phyloP scores from a whole-genome alignment of 2,888 invertebrate genomes.

The Leucozona laternaria region DNA sequence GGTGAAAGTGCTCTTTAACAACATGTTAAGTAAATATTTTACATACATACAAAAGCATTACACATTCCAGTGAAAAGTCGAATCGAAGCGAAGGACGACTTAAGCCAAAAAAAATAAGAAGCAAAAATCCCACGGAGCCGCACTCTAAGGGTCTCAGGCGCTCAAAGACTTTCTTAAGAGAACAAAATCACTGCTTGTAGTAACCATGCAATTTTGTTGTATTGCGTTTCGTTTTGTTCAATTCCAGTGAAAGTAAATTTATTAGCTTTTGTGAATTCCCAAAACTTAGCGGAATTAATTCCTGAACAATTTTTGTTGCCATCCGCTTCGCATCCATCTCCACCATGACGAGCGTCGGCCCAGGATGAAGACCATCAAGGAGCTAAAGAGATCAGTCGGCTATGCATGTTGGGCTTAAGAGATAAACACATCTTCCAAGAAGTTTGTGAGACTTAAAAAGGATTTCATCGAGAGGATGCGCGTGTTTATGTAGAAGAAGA shows the following conservation, averaged over 20 bases:
- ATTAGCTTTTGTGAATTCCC: constrained; percentile 43
- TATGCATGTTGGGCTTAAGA: constrained; percentile 52
- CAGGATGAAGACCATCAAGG: neutral
- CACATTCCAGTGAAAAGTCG: neutral
- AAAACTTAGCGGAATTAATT: constrained; percentile 32
- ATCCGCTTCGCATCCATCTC: neutral
- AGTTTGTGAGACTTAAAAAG: constrained; percentile 36
- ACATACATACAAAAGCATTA: constrained; percentile 21
- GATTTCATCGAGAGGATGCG: constrained; percentile 19
- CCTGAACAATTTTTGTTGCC: neutral
- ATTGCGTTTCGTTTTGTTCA: neutral
- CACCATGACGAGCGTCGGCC: too few species aligned
- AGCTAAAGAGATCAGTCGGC: constrained; percentile 50
- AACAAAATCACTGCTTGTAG: constrained; percentile 25
- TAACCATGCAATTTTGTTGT: constrained; percentile 35
- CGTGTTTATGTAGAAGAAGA: neutral
- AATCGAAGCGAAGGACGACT: neutral
- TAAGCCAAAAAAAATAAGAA: neutral
- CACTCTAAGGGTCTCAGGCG: neutral
- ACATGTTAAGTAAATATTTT: constrained; percentile 58
- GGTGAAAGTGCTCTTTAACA: constrained; percentile 40
- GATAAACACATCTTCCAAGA: constrained; percentile 53
- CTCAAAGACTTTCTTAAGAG: neutral
- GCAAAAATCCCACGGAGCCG: neutral
- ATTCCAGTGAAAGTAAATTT: constrained; percentile 47